Conservation (phyloP, 2,888 invertebrate species). For the Villa cingulata region DNA sequence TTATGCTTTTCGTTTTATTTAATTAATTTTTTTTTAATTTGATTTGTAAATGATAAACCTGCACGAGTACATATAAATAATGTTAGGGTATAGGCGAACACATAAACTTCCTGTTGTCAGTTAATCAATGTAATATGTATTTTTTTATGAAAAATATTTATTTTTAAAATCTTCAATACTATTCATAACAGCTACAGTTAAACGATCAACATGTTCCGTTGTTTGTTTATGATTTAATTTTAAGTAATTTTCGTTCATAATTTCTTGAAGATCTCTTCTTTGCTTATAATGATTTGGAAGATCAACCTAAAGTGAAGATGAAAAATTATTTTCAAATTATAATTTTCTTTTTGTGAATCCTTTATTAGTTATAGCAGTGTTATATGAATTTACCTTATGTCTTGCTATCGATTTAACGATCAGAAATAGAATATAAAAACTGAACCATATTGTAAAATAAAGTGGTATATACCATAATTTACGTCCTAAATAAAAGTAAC, state of each 20-base stretch:
- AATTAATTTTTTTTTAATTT: no score
- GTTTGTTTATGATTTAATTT: slow-evolving; percentile 19
- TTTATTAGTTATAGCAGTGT: not conserved
- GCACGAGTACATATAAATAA: no score
- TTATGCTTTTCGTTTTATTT: no score
- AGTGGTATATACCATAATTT: slow-evolving; percentile 58
- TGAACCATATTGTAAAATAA: slow-evolving; percentile 50
- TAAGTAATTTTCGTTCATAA: slow-evolving; percentile 11
- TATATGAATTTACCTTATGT: slow-evolving; percentile 52
- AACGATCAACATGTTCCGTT: slow-evolving; percentile 26
- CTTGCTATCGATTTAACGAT: slow-evolving; percentile 53
- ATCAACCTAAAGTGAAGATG: slow-evolving; percentile 25
- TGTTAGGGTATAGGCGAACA: no score
- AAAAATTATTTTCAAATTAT: not conserved
- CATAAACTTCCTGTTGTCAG: no score
- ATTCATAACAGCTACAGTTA: slow-evolving; percentile 29
- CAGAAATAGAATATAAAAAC: slow-evolving; percentile 48
- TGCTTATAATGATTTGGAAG: slow-evolving; percentile 32
- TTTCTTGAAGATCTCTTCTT: slow-evolving; percentile 20
- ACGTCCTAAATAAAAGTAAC: slow-evolving; percentile 54
- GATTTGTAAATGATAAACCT: no score
- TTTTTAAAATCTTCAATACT: slow-evolving; percentile 32
- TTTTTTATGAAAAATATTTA: slow-evolving; percentile 21
- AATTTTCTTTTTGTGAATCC: no score
- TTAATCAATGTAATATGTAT: no score